Percentiles rank a stretch among this genome's conserved stretches.
These are phyloP conservation scores for Ifrita kowaldi DNA, from an alignment of 2,113 vertebrate genomes.

Conservation along the genomic window DNA sequence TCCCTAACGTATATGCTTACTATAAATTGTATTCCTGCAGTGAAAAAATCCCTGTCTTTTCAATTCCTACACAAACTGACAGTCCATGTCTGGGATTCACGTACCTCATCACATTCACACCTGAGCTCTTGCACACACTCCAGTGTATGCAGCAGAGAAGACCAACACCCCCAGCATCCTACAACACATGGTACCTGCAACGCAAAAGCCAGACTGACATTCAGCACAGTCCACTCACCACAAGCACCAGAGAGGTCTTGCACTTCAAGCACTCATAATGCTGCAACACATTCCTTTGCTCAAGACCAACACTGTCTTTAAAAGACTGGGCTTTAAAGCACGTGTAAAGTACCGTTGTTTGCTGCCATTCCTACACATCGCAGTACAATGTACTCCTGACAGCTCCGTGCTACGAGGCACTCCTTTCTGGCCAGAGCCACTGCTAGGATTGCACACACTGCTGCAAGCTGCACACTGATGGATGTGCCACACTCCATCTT, in stretches of 20 bases:
- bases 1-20: not conserved
- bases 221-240: not conserved
- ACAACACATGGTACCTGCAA: not conserved
- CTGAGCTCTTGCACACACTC: not conserved
- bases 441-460: not conserved
- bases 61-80: not conserved
- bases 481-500: not conserved
- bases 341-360: not conserved
- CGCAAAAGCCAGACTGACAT: not conserved
- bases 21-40: not conserved
- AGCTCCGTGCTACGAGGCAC: accelerated
- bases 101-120: not conserved
- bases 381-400: accelerated
- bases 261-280: not conserved
- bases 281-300: not conserved
- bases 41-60: not conserved
- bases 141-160: not conserved
- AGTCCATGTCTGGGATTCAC: accelerated
- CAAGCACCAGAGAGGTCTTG: not conserved
- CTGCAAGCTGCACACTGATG: not conserved
- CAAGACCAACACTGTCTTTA: not conserved
- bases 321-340: not conserved
- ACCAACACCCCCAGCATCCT: not conserved
- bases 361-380: not conserved
- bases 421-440: not conserved